Percentiles rank a stretch among this genome's conserved stretches.
These are phyloP conservation scores for Ormyrus pomaceus DNA, from an alignment of 2,888 invertebrate species.

Conservation along the genomic window DNA sequence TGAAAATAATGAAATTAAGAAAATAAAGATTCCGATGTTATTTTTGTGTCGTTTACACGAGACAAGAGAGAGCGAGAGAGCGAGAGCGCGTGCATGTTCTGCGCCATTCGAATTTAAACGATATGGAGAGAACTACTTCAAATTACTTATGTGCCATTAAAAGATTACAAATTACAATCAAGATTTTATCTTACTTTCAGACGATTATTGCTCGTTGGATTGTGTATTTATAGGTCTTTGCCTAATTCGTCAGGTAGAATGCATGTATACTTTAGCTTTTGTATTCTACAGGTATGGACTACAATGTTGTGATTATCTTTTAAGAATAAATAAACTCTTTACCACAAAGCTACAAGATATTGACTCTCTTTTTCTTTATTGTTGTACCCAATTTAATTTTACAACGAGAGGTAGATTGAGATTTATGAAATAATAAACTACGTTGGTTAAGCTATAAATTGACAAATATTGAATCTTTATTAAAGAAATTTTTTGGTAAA, in stretches of 20 bases:
- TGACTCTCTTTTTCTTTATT: neutral
- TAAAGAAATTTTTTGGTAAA: conserved; percentile 39
- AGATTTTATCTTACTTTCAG: conserved; percentile 57
- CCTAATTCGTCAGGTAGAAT: conserved; percentile 54
- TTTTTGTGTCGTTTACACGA: conserved; percentile 55
- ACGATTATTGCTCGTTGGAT: conserved; percentile 59
- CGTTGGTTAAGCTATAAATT: conserved; percentile 38
- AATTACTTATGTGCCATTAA: conserved; percentile 74
- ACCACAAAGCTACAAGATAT: conserved; percentile 52
- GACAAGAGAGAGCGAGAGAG: neutral
- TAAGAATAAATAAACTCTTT: conserved; percentile 68
- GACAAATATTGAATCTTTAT: conserved; percentile 53
- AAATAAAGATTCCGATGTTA: conserved; percentile 52
- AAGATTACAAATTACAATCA: conserved; percentile 65
- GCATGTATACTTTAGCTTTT: conserved; percentile 66
- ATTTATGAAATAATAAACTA: neutral
- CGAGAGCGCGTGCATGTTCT: conserved; percentile 23
- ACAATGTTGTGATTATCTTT: conserved; percentile 68
- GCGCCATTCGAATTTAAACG: conserved; percentile 24
- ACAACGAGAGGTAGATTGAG: neutral
- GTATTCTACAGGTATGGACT: conserved; percentile 65
- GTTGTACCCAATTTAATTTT: no score
- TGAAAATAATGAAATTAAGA: conserved; percentile 37
- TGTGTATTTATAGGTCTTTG: conserved; percentile 50
- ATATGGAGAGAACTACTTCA: conserved; percentile 59